Conservation (phyloP, 2,888 invertebrate species). For the Alcis repandata region DNA sequence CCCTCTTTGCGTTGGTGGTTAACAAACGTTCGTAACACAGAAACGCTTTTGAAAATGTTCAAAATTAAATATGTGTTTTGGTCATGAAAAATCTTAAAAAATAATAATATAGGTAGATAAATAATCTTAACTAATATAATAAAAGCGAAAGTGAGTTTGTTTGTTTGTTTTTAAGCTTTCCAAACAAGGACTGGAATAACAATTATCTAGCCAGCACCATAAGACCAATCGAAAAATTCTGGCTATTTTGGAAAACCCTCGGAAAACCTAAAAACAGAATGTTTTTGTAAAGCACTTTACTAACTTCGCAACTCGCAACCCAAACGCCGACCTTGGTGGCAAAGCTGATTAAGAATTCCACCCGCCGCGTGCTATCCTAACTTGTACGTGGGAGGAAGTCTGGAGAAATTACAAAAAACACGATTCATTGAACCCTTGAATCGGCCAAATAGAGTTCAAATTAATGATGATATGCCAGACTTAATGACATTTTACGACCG, state of each 20-base stretch:
- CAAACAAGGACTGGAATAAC: too few relatives aligned
- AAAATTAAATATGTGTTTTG: too few relatives aligned
- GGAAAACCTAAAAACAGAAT: neutral
- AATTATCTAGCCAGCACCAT: too few relatives aligned
- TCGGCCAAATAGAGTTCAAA: conserved; percentile 22
- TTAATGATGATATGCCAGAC: conserved; percentile 5
- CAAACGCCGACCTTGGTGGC: conserved; percentile 29
- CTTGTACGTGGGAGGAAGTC: conserved; percentile 42
- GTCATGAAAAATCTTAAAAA: too few relatives aligned
- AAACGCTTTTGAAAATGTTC: too few relatives aligned
- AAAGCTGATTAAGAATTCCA: conserved; percentile 54
- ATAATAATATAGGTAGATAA: too few relatives aligned
- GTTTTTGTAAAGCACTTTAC: neutral
- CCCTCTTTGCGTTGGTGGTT: too few relatives aligned
- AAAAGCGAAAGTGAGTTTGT: too few relatives aligned
- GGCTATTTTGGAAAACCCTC: neutral
- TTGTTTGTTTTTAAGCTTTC: too few relatives aligned
- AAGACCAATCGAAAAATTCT: too few relatives aligned
- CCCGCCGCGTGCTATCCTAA: conserved; percentile 41
- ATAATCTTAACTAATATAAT: too few relatives aligned
- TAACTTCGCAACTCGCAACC: conserved; percentile 4
- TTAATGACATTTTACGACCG: conserved; percentile 23
- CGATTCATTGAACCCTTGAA: conserved; percentile 26
- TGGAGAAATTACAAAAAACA: conserved; percentile 41
- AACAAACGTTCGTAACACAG: too few relatives aligned